Percentiles rank a stretch among this genome's conserved stretches.
phyloP scores from a whole-genome alignment of 2,797 vertebrate genomes.

The Phalloptychus januarius region DNA sequence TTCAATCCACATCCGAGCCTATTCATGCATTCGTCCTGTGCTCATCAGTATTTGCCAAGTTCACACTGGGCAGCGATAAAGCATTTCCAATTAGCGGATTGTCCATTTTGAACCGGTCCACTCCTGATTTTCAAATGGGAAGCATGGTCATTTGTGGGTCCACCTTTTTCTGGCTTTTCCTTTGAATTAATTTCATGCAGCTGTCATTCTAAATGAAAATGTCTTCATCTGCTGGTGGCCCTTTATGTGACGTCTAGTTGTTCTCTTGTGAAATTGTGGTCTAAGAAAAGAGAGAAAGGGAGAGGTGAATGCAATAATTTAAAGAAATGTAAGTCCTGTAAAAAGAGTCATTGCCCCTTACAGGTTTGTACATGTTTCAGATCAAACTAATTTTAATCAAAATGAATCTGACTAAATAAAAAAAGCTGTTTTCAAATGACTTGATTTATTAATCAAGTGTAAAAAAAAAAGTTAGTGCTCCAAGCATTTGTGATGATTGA shows the following conservation, averaged over 20 bases:
- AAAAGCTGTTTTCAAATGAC: not conserved
- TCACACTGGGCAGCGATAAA: conserved; percentile 71
- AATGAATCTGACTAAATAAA: not conserved
- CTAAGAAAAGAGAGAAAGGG: conserved; percentile 38
- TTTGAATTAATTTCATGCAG: conserved; percentile 52
- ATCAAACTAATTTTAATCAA: not conserved
- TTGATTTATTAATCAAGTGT: not conserved
- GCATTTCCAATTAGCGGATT: conserved; percentile 76
- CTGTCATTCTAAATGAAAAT: conserved; percentile 43
- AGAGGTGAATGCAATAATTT: not conserved
- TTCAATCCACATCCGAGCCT: conserved; percentile 81
- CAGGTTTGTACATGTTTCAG: not conserved
- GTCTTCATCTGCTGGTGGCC: conserved; percentile 26
- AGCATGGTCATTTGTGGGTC: conserved; percentile 56
- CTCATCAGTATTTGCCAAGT: conserved; percentile 75
- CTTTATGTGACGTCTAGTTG: conserved; percentile 71
- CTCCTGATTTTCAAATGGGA: conserved; percentile 65
- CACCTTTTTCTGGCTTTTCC: conserved; percentile 50
- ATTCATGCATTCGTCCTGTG: conserved; percentile 78
- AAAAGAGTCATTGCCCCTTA: not conserved
- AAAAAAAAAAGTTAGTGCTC: not conserved
- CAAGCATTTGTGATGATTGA: not conserved
- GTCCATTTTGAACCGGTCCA: conserved; percentile 68
- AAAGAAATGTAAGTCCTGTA: not conserved
- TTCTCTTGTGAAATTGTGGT: conserved; percentile 79